Evolutionary conservation across 2,797 vertebrate species (phyloP).

Genomic region (Trichosurus vulpecula): DNA sequence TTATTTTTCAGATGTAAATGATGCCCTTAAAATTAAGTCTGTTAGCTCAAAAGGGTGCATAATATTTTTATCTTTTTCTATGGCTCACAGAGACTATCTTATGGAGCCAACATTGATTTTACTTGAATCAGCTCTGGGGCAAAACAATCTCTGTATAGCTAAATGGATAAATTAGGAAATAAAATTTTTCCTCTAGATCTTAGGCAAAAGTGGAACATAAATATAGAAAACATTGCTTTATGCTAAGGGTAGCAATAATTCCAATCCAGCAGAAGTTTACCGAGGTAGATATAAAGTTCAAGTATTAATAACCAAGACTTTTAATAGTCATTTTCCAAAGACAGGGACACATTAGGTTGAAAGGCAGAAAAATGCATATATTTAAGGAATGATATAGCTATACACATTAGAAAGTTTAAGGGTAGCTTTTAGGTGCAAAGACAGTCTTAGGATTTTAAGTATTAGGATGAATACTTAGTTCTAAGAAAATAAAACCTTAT

Average conservation of each 20-base stretch:
- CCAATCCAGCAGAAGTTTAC: slow-evolving; percentile 32
- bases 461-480: background rate
- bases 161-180: slow-evolving; percentile 59
- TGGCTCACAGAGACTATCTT: slow-evolving; percentile 43
- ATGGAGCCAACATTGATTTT: slow-evolving; percentile 18
- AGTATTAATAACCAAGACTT: slow-evolving; percentile 6
- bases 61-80: slow-evolving; percentile 44
- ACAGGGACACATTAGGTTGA: slow-evolving; percentile 31
- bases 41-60: slow-evolving; percentile 39
- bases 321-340: slow-evolving; percentile 55
- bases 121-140: background rate
- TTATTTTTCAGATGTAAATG: slow-evolving; percentile 53
- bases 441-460: slow-evolving; percentile 42
- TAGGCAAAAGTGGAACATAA: slow-evolving; percentile 27
- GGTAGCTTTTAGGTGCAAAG: background rate
- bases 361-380: slow-evolving; percentile 40
- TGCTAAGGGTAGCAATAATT: slow-evolving; percentile 26
- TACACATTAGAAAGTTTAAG: background rate
- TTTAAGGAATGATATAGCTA: slow-evolving; percentile 20
- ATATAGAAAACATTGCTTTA: slow-evolving; percentile 53
- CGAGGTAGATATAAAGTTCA: slow-evolving; percentile 47
- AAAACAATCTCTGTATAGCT: slow-evolving; percentile 31
- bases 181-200: background rate
- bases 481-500: background rate
- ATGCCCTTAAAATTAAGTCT: slow-evolving; percentile 45